These are phyloP conservation scores for Drosophila pallidifrons DNA, from an alignment of 1,140 invertebrate genomes.

Conservation along the genomic window DNA sequence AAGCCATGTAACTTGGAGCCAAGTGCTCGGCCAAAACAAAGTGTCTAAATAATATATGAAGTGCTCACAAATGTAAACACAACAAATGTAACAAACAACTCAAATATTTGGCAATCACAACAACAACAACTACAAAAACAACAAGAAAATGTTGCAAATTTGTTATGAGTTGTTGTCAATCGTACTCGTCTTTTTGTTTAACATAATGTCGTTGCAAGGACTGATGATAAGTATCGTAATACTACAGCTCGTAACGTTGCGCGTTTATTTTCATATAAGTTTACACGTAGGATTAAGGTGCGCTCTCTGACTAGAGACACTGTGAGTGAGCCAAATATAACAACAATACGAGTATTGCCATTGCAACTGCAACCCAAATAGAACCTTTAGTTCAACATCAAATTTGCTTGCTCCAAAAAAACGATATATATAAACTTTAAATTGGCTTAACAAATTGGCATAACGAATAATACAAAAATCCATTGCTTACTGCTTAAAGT, in stretches of 20 bases:
- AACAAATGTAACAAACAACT: constrained; percentile 21
- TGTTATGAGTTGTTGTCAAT: constrained; percentile 55
- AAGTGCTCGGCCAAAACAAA: constrained; percentile 60
- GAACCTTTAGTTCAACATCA: constrained; percentile 24
- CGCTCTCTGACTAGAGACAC: constrained; percentile 81
- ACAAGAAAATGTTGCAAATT: constrained; percentile 48
- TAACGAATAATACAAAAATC: constrained; percentile 20
- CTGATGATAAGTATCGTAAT: constrained; percentile 23
- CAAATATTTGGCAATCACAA: not conserved
- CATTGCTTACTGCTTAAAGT: constrained; percentile 61
- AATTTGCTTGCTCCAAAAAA: constrained; percentile 57
- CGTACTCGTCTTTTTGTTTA: constrained; percentile 47
- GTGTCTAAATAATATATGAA: constrained; percentile 31
- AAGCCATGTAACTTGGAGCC: constrained; percentile 63
- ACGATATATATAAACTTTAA: constrained; percentile 4
- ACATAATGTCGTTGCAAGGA: constrained; percentile 31
- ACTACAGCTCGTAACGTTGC: constrained; percentile 33
- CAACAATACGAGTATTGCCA: constrained; percentile 34
- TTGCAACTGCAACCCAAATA: constrained; percentile 15
- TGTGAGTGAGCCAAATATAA: constrained; percentile 70
- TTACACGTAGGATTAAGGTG: constrained; percentile 79
- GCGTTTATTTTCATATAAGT: constrained; percentile 72
- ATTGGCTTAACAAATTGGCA: constrained; percentile 59
- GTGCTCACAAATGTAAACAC: constrained; percentile 61
- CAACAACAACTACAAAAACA: too few species aligned